Evolutionary conservation across 2,797 vertebrate genomes (phyloP), one percentile per base, ranked within the genome.

Genomic region (Podarcis siculus): DNA sequence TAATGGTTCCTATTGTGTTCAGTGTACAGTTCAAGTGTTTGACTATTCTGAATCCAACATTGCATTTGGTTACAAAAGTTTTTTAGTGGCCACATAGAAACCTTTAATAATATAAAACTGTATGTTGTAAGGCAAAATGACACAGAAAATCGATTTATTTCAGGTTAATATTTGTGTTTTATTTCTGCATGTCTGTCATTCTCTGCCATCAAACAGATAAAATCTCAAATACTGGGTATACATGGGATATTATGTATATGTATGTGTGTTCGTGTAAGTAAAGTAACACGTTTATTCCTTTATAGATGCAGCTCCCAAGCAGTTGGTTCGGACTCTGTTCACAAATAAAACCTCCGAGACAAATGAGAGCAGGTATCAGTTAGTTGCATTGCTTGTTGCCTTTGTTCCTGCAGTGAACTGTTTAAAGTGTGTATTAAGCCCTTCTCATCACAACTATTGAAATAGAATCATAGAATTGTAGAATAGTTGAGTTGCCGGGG

Each of bases 341-440:
- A 90, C 90, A 90, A 95, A 94, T 92, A 96, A 97, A 76, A 92
- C 94, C 76, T 91, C 94, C 78, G 94, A 95, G 92, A 92, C 89
- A 86, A 90, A 69, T 93, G 95, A 96, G 88, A 95, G 90, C 92
- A 97, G 97, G 97, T 98, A 97, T 85, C 85, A 37, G 2, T 73
- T 73, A 61, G 23, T 71, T 64, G 19, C 30, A 58, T 25, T 75
- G 12, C 58, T 66, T 85, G 19, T 15, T 72, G 17, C 17, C 4
- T 66, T 85, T 73, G 2, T 64, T 66, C 37, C 10, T 17, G 9
- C n/a, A 55, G 15, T 78, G 30, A 6, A 86, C 19, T 5, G 23
- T 86, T 35, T 15, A 35, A 72, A 58, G 15, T 64, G 6, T 37
- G 55, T 88, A 91, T 78, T 8, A n/a, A 75, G 30, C 8, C 9